Evolutionary conservation across 1,140 invertebrate genomes (phyloP).

Genomic region (Drosophila lacteicornis): DNA sequence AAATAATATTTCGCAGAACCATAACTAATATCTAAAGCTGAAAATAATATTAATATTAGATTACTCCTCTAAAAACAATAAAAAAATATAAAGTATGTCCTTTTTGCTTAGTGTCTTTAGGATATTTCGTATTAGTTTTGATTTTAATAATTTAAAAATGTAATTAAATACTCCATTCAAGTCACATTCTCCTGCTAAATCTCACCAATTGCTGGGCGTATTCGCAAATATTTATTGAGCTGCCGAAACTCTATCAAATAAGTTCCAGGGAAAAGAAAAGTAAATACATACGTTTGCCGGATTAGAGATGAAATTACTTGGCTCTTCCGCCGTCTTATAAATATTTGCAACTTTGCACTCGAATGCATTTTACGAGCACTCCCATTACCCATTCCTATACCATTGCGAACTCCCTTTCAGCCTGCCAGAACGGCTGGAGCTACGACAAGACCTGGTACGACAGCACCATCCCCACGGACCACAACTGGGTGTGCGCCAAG

Average conservation of each 20-base stretch:
- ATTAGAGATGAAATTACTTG: slow-evolving; percentile 53
- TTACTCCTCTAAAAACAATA: neutral
- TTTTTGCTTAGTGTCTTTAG: neutral
- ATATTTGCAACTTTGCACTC: slow-evolving; percentile 78
- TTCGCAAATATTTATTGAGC: slow-evolving; percentile 16
- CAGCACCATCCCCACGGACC: slow-evolving; percentile 85
- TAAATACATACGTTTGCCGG: slow-evolving; percentile 34
- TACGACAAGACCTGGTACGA: slow-evolving; percentile 86
- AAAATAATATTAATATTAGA: neutral
- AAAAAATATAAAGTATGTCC: neutral
- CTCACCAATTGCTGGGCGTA: slow-evolving; percentile 12
- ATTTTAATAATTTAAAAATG: neutral
- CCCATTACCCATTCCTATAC: slow-evolving; percentile 18
- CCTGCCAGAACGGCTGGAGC: slow-evolving; percentile 86
- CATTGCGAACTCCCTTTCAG: slow-evolving; percentile 50
- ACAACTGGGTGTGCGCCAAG: slow-evolving; percentile 87
- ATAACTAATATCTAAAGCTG: neutral
- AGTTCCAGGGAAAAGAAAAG: slow-evolving; percentile 16
- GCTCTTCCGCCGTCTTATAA: slow-evolving; percentile 47
- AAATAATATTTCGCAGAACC: no score
- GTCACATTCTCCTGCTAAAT: slow-evolving; percentile 1
- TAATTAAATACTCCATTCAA: neutral
- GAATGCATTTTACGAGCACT: slow-evolving; percentile 70
- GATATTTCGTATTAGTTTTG: neutral
- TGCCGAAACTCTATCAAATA: slow-evolving; percentile 8